Evolutionary conservation across 2,888 invertebrate species (phyloP).

Genomic region (Calameuta filiformis): DNA sequence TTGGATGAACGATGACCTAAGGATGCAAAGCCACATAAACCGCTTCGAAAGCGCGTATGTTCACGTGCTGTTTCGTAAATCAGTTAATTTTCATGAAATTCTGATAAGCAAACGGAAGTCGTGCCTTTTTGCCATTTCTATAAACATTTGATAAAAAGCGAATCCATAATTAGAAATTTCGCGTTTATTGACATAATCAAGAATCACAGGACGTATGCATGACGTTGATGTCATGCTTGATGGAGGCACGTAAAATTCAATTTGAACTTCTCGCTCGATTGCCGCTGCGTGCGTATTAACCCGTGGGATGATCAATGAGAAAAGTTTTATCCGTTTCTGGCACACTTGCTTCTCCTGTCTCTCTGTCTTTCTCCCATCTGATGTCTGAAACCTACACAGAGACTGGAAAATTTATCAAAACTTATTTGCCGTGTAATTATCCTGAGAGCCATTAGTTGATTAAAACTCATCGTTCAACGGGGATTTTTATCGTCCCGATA

Average conservation of each 20-base stretch:
- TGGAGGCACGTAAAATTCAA: slow-evolving; percentile 1
- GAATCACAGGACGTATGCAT: not conserved
- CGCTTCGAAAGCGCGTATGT: not conserved
- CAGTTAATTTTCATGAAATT: not conserved
- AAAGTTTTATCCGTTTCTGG: not conserved
- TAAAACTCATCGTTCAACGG: slow-evolving; percentile 17
- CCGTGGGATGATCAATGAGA: not conserved
- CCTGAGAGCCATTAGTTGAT: slow-evolving; percentile 12
- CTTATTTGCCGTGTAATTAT: slow-evolving; percentile 4
- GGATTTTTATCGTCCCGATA: not conserved
- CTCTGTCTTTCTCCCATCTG: not conserved
- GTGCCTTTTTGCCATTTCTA: not conserved
- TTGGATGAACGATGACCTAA: not conserved
- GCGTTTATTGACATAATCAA: not conserved
- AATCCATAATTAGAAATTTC: not conserved
- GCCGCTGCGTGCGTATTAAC: not conserved
- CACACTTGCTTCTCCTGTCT: not conserved
- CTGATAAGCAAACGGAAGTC: not conserved
- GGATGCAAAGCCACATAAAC: not conserved
- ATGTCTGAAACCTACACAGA: not conserved
- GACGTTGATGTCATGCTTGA: not conserved
- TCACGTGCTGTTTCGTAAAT: not conserved
- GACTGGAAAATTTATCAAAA: slow-evolving; percentile 1
- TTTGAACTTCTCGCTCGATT: slow-evolving; percentile 2
- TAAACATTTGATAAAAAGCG: not conserved